Base-by-base conservation (phyloP, 2,888 invertebrate genomes). In the Oasisia sp. region DNA sequence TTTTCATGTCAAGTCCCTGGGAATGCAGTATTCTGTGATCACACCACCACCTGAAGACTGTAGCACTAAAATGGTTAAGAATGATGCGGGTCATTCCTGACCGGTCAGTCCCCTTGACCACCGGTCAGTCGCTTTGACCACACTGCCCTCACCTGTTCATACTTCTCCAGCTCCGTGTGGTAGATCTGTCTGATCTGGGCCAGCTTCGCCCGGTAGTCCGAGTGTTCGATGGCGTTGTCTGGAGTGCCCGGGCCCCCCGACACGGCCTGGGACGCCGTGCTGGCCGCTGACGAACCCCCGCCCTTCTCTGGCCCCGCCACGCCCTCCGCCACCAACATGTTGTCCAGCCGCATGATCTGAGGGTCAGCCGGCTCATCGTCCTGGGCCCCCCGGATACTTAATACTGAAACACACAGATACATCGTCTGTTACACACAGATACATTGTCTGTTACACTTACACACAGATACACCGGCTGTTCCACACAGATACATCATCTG, bases 361-460 rank as follows among this genome's bases (percentile, higher is more conserved):
- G 99, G 99, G 97, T 99, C 99, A 96, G 99, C 99, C 4, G 99
- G 99, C 96, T 99, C 99, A 96, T 99, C 99, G 97, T 99, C 99
- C 97, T 99, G 99, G 93, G 99, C 98, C 97, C 99, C 99, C 95
- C 99, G 97, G 95, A 99, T 74, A 74, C 74, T 74, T 74, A 74
- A 74, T 74, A 74, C 74, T 74, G 74, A 19, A 74, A 74, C 74
- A 74, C 74, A 74, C 50, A 50, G 9, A 74, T 7, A 74, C 74
- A 74, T 19, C 2, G 74, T 12, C 27, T 19, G 14, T 74, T 7
- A 74, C 19, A 27, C n/a, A 74, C 27, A 2, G 9, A 50, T 50
- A 50, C 14, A 50, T 50, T 9, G 50, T 50, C 12, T 14, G 14
- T 12, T 50, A 50, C 14, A 9, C 50, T 50, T 50, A 38, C 38